phyloP scores from a whole-genome alignment of 2,113 vertebrate species.

The Columbina picui region DNA sequence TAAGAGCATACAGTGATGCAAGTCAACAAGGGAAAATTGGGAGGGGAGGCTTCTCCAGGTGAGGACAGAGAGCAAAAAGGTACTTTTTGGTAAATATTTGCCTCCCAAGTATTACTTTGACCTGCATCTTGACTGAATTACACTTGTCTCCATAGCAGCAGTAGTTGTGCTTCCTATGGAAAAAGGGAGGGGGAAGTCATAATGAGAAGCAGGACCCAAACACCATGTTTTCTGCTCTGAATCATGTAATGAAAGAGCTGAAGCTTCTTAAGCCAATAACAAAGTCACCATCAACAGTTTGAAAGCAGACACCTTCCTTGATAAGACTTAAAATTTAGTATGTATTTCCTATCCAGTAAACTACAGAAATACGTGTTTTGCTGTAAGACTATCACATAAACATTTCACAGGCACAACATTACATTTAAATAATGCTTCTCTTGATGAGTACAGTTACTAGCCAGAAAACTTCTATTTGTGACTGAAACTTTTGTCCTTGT shows the following conservation, averaged over 20 bases:
- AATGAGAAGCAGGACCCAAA: conserved; percentile 49
- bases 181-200: conserved; percentile 25
- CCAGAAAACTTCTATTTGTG: neutral
- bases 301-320: neutral
- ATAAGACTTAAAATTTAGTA: neutral
- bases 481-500: neutral
- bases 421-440: neutral
- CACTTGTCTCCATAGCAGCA: conserved; percentile 58
- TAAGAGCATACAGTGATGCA: neutral
- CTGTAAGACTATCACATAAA: neutral
- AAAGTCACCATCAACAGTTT: neutral
- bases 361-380: neutral
- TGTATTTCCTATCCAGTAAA: neutral
- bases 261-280: neutral
- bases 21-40: neutral
- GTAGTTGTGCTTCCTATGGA: conserved; percentile 36
- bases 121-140: conserved; percentile 63
- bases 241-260: neutral
- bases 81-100: neutral
- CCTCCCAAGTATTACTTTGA: neutral
- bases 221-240: neutral
- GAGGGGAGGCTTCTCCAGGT: neutral
- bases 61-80: neutral
- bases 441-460: neutral
- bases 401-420: neutral